These are phyloP conservation scores for Reinhardtius hippoglossoides DNA, from an alignment of 2,113 vertebrate species.

Conservation along the genomic window DNA sequence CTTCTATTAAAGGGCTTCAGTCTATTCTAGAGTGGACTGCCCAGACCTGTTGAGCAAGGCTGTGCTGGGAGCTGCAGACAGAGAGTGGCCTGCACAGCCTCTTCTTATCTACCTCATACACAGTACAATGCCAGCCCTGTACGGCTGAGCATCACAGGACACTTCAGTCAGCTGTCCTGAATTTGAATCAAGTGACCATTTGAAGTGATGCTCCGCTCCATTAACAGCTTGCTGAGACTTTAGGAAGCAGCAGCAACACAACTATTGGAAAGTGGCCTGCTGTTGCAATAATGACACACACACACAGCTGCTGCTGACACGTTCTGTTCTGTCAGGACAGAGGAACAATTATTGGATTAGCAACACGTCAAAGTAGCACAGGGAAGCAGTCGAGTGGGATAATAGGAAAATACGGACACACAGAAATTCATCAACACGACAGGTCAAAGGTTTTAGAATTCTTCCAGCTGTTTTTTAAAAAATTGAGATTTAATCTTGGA, in stretches of 20 bases:
- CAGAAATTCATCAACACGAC: background rate
- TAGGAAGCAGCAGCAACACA: constrained; percentile 1
- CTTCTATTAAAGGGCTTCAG: constrained; percentile 34
- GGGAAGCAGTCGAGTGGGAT: constrained; percentile 18
- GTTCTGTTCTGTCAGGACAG: background rate
- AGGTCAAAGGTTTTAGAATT: background rate
- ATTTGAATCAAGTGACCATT: constrained; percentile 18
- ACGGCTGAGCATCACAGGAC: constrained; percentile 49
- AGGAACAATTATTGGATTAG: background rate
- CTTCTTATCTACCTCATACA: constrained; percentile 81
- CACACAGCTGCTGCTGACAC: constrained; percentile 4
- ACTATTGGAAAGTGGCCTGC: constrained; percentile 5
- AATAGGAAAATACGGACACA: constrained; percentile 2
- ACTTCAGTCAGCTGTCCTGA: constrained; percentile 16
- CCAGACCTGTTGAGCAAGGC: background rate
- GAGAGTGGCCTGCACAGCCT: constrained; percentile 50
- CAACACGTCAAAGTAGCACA: background rate
- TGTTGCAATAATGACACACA: background rate
- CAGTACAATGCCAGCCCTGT: constrained; percentile 57
- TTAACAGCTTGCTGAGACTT: constrained; percentile 3
- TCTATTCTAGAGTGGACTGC: constrained; percentile 31
- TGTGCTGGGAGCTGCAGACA: constrained; percentile 19
- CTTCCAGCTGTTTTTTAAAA: too few relatives aligned
- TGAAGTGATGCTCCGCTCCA: constrained; percentile 14
- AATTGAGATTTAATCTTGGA: too few relatives aligned